Conservation (phyloP, 1,140 invertebrate species). For the Stenopsyche tienmushanensis region DNA sequence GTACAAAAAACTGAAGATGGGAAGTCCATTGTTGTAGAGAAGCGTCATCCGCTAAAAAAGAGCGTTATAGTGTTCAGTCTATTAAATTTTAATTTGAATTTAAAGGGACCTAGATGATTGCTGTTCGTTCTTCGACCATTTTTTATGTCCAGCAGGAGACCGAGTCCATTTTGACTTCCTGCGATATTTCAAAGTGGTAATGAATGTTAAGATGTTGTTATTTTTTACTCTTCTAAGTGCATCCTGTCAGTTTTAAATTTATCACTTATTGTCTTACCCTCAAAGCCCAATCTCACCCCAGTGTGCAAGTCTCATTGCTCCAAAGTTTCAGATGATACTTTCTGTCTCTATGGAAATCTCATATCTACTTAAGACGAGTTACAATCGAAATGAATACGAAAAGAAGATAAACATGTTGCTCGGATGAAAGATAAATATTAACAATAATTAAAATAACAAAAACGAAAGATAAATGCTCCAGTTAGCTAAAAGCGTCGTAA, state of each 20-base stretch:
- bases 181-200: background rate
- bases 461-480: slow-evolving; percentile 23
- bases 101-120: background rate
- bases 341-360: no score
- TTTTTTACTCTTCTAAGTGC: no score
- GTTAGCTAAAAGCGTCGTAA: slow-evolving; percentile 14
- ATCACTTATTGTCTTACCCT: background rate
- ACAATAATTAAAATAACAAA: slow-evolving; percentile 21
- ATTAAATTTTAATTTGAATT: slow-evolving; percentile 8
- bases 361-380: no score
- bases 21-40: slow-evolving; percentile 20
- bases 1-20: slow-evolving; percentile 1
- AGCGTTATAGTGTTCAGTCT: background rate
- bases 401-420: slow-evolving; percentile 15
- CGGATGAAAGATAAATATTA: slow-evolving; percentile 23
- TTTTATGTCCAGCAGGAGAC: background rate
- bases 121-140: background rate
- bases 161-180: slow-evolving; percentile 5
- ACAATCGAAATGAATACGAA: no score
- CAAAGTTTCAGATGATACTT: no score
- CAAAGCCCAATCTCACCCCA: no score
- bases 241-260: background rate
- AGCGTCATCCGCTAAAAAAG: background rate
- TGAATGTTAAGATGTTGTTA: no score
- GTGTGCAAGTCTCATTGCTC: no score